A percentile compares a stretch with the other conserved stretches of the same genome.
phyloP scores from a whole-genome alignment of 2,113 vertebrate species.

The Cyrtonyx montezumae region DNA sequence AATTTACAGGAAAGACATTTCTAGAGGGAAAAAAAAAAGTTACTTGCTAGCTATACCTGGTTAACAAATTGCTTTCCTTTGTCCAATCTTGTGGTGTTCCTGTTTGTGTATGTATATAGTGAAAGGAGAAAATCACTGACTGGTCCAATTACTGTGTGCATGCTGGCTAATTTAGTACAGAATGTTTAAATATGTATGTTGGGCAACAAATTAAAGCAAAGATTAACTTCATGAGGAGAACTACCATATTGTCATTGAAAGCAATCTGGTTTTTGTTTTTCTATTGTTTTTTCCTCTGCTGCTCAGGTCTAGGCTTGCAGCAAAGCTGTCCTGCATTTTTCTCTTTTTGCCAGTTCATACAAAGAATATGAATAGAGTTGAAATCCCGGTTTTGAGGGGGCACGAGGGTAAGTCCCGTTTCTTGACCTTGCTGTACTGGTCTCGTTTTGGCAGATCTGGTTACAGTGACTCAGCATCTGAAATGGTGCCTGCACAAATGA shows the following conservation, averaged over 20 bases:
- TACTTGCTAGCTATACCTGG: constrained; percentile 42
- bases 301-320: constrained; percentile 21
- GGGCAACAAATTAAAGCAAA: constrained; percentile 63
- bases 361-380: neutral
- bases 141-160: constrained; percentile 56
- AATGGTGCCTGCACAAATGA: neutral
- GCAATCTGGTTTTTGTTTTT: neutral
- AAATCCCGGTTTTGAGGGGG: neutral
- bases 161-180: constrained; percentile 51
- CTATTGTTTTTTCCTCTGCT: neutral
- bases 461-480: neutral
- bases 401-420: neutral
- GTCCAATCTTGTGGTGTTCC: constrained; percentile 57
- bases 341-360: neutral
- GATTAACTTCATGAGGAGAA: constrained; percentile 52
- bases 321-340: constrained; percentile 38
- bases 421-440: neutral
- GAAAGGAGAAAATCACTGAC: constrained; percentile 54
- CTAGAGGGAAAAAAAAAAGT: constrained; percentile 48
- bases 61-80: constrained; percentile 67
- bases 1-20: constrained; percentile 49
- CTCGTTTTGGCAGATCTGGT: neutral
- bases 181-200: constrained; percentile 60
- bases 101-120: constrained; percentile 59
- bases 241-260: constrained; percentile 33